Evolutionary conservation across 2,113 vertebrate genomes (phyloP).

Genomic region (Hymenochirus boettgeri): DNA sequence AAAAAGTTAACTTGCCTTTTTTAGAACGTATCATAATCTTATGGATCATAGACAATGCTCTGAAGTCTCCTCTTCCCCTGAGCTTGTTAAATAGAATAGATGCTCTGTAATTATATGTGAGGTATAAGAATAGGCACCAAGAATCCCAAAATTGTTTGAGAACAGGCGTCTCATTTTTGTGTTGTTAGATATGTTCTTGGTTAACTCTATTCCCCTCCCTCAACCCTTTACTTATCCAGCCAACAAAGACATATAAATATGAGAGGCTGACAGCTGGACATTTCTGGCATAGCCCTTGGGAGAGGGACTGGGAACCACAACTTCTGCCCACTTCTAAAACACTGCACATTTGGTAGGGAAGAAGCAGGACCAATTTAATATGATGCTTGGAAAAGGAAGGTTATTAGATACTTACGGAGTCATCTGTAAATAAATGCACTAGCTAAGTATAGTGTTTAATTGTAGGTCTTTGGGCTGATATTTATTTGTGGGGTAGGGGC

Average conservation of each 20-base stretch:
- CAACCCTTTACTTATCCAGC: neutral
- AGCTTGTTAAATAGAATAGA: too few relatives aligned
- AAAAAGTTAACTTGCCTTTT: too few relatives aligned
- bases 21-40: too few relatives aligned
- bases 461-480: too few relatives aligned
- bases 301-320: neutral
- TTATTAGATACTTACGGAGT: too few relatives aligned
- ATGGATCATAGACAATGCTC: too few relatives aligned
- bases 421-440: too few relatives aligned
- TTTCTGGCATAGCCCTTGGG: slow-evolving; percentile 19
- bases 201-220: neutral
- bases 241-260: slow-evolving; percentile 7
- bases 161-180: neutral
- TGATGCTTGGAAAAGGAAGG: neutral
- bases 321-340: neutral
- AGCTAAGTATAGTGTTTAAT: too few relatives aligned
- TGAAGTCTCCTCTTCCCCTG: too few relatives aligned
- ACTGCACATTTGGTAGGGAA: neutral
- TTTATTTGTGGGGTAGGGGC: too few relatives aligned
- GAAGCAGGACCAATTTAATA: neutral
- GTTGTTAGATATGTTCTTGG: neutral
- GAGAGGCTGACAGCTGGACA: slow-evolving; percentile 29
- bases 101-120: too few relatives aligned
- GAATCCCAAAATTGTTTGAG: neutral
- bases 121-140: neutral